Evolutionary conservation across 2,113 vertebrate genomes (phyloP), one percentile per base, ranked within the genome.

Genomic region (Gavia stellata): DNA sequence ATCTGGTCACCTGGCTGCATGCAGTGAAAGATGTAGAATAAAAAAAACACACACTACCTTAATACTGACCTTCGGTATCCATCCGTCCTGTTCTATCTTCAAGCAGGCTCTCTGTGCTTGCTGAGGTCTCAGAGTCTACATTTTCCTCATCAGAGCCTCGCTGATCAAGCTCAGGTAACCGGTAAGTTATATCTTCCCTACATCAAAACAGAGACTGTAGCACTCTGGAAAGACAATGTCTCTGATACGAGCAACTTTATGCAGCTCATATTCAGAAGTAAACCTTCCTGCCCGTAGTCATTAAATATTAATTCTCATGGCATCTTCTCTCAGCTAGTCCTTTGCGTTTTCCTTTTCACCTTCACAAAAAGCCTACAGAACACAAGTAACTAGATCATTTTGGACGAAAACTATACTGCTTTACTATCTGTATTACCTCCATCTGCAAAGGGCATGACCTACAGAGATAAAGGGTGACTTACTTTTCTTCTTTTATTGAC

Each of bases 401-500:
- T n/a, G 52, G 84, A 66, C 14, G 13, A 38, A 28, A 81, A 12
- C 5, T 3, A 14, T 18, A 19, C 36, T 52, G 31, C 49, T 66
- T 59, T 81, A 24, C 26, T 38, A 17, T 12, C 71, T 66, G 28
- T 34, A 14, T 6, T 44, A 31, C 31, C 56, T 89, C 36, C 66
- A 55, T 5, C 55, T 20, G 61, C 78, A 90, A 50, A 49, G 40
- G 65, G 45, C 29, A 31, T 1, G 17, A 36, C 47, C 50, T 40
- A 23, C 34, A 38, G 59, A 67, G 42, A 19, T 17, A 28, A 49
- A 81, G 18, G 14, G 28, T 9, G 23, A 98, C 98, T 98, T 97
- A 99, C 99, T 99, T 99, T 77, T 99, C 99, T 95, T 99, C 99
- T 92, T 99, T 99, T 96, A 99, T 99, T 31, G 99, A 99, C 97